Percentiles rank a stretch among this genome's conserved stretches.
Conservation (phyloP, 2,113 vertebrate genomes). For the Lophochroa leadbeateri region DNA sequence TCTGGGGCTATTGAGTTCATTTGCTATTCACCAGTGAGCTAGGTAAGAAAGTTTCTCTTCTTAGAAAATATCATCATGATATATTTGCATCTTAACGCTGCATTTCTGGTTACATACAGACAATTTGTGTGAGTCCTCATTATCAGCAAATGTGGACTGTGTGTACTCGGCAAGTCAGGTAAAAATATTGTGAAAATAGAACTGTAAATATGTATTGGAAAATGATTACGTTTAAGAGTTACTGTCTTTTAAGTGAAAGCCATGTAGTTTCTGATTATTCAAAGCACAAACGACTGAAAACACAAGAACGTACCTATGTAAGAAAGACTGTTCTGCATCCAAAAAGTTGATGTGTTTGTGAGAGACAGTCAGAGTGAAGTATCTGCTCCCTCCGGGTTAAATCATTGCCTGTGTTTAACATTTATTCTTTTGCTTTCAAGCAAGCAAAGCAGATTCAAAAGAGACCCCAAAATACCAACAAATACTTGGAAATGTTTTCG, state of each 20-base stretch:
- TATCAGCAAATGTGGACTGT: constrained; percentile 28
- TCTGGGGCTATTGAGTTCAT: constrained; percentile 1
- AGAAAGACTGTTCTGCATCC: not conserved
- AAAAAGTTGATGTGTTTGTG: not conserved
- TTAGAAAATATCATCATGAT: not conserved
- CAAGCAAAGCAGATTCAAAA: not conserved
- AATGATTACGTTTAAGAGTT: not conserved
- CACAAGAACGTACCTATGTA: not conserved
- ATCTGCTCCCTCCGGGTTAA: not conserved
- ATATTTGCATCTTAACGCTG: not conserved
- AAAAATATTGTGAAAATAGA: constrained; percentile 18
- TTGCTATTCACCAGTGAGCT: constrained; percentile 25
- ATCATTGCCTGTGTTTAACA: not conserved
- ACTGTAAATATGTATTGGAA: not conserved
- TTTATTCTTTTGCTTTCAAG: not conserved
- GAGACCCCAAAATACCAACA: not conserved
- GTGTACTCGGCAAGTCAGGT: not conserved
- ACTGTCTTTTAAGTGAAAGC: constrained; percentile 18
- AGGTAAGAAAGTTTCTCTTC: constrained; percentile 47
- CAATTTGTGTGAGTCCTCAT: not conserved
- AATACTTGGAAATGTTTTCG: not conserved
- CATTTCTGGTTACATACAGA: not conserved
- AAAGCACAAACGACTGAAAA: constrained; percentile 11
- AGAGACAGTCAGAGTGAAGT: not conserved
- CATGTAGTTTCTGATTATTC: not conserved